These are phyloP conservation scores for Atrichornis clamosus DNA, from an alignment of 2,113 vertebrate genomes.

Conservation along the genomic window DNA sequence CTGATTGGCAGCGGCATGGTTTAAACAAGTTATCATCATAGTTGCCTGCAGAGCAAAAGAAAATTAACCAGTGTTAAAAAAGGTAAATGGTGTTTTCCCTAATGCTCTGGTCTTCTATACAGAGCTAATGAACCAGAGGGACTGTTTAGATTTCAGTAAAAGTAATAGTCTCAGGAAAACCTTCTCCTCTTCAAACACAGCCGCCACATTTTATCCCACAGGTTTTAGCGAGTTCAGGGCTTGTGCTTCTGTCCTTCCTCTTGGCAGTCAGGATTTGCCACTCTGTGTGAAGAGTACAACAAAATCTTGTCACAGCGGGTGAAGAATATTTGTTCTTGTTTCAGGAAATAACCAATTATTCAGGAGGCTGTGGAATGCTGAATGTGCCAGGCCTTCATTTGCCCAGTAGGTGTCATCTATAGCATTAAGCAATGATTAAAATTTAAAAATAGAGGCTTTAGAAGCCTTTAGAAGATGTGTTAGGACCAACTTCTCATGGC, in stretches of 20 bases:
- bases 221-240: background rate
- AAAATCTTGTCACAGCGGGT: background rate
- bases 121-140: background rate
- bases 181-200: background rate
- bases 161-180: background rate
- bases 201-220: background rate
- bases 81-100: background rate
- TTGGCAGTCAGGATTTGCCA: background rate
- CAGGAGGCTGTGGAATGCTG: background rate
- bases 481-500: background rate
- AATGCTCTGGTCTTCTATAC: background rate
- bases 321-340: background rate
- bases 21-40: background rate
- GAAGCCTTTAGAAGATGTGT: background rate
- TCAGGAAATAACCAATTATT: background rate
- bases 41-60: background rate
- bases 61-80: background rate
- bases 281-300: background rate
- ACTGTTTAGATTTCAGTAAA: background rate
- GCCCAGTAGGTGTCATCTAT: conserved; percentile 48
- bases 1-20: background rate
- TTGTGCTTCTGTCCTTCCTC: background rate
- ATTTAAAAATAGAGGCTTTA: background rate
- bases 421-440: background rate
- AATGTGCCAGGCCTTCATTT: background rate